Conservation (phyloP, 2,888 invertebrate genomes). For the Diplolepis rosae region DNA sequence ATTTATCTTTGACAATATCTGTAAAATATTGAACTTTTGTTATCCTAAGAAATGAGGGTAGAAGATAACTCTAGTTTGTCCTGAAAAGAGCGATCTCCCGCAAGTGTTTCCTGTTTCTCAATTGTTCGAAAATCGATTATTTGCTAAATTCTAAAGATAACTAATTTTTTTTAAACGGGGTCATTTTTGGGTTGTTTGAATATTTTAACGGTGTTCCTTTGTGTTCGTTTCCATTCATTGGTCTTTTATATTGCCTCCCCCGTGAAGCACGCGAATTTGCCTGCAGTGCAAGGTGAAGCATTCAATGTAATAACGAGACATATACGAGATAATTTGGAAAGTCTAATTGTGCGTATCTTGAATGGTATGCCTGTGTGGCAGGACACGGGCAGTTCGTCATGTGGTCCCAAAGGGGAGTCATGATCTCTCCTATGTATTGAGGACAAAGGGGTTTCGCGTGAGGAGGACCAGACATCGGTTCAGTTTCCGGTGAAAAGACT, state of each 20-base stretch:
- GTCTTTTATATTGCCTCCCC: neutral
- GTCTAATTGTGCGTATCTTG: constrained; percentile 48
- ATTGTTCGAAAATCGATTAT: constrained; percentile 25
- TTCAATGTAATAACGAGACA: constrained; percentile 45
- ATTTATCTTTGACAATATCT: no score
- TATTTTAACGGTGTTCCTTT: neutral
- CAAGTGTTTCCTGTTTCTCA: constrained; percentile 22
- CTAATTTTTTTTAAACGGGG: neutral
- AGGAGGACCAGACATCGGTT: constrained; percentile 53
- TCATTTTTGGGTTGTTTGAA: neutral
- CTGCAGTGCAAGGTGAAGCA: neutral
- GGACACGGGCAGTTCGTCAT: constrained; percentile 55
- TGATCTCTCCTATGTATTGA: constrained; percentile 35
- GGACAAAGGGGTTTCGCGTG: constrained; percentile 48
- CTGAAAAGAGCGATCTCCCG: neutral
- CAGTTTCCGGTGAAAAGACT: constrained; percentile 65
- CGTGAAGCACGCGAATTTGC: neutral
- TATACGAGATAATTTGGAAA: constrained; percentile 48
- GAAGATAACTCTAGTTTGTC: neutral
- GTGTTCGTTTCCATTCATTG: constrained; percentile 1
- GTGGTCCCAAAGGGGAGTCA: constrained; percentile 54
- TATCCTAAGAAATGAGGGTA: neutral
- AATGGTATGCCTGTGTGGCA: constrained; percentile 43
- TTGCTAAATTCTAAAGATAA: neutral
- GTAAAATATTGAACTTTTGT: no score